Evolutionary conservation across 2,797 vertebrate genomes (phyloP), one percentile per base, ranked within the genome.

Genomic region (Mormyrus proboscirostris): DNA sequence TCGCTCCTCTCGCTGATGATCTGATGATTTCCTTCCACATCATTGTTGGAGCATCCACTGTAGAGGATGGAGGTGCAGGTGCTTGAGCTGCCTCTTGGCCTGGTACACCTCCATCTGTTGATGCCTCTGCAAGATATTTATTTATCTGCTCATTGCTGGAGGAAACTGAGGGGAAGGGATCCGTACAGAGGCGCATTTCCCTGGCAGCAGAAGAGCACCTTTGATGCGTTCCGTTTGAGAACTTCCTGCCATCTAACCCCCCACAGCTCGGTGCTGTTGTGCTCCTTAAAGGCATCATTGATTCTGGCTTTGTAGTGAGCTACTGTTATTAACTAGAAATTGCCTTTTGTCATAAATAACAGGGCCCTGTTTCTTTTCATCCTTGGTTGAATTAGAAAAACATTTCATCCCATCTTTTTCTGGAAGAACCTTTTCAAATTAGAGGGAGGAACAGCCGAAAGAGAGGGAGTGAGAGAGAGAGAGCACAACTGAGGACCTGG

Each of bases 91-190:
- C 85, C 33, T 19, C 85, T 57, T 57, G 16, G 19, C 7, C 14
- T 38, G 53, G 22, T 44, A 59, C 25, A 25, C 50, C 50, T 57
- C 50, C 50, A 57, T 87, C 90, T 91, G 82, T 69, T n/a, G 89
- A 90, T 88, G 88, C 76, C 83, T 92, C 91, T 88, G 91, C 90
- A 92, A 92, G 89, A 92, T 89, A 89, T 93, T 91, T 92, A 91
- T 91, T 92, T 85, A 10, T 83, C 41, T 89, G 33, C 69, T 88
- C 83, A 22, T 88, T 79, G 85, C 16, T 12, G 53, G 53, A 38
- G 9, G 47, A 8, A 44, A 5, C 91, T 91, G 89, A 88, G 88
- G 90, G 91, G 90, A 89, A 89, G 88, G 50, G 22, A 44, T 16
- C 38, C 55, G 51, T 65, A 88, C 88, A 89, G 44, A 84, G 53